Base-by-base conservation (phyloP, 2,888 invertebrate genomes). In the Thelaira solivaga region DNA sequence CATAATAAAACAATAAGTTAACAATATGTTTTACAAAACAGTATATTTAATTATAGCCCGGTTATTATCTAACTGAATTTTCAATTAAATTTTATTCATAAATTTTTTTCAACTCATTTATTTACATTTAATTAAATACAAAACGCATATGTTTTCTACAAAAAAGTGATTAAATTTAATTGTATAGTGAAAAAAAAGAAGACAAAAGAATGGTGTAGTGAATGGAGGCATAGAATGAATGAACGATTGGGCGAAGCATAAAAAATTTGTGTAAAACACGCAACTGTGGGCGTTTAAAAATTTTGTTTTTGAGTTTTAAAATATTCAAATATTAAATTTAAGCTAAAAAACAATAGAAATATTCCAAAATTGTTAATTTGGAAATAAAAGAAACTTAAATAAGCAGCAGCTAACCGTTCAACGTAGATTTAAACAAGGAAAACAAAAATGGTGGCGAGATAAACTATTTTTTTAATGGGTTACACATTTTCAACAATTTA, bases 381-480 rank as follows among this genome's bases (percentile, higher is more conserved):
- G 31, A 7, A 2, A 31, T 7, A 8, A 31, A 39, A 10, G 1
- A 39, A 39, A 39, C n/a, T n/a, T n/a, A 20, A 16, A 20, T 5
- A 13, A 8, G n/a, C 22, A 24, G n/a, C 20, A 47, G 0, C 11
- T 20, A 10, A 10, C 5, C 13, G 39, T 68, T 61, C 61, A 71
- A 62, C 62, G 45, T 43, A 45, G n/a, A n/a, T n/a, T 53, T 53
- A 13, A 72, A n/a, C n/a, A n/a, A 41, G 55, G 64, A 47, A 72
- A 72, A 57, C 72, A 64, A 55, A 64, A 64, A 72, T 57, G 45
- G 64, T 47, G 18, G 29, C 8, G 36, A 7, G 6, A 4, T 49
- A 11, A 10, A 13, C 11, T 11, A 34, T n/a, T 20, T 29, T 43
- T 31, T 41, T 20, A 3, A 16, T 6, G 11, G 7, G 11, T 11